These are phyloP conservation scores for Cinclus cinclus DNA, from an alignment of 2,113 vertebrate genomes.

Conservation along the genomic window DNA sequence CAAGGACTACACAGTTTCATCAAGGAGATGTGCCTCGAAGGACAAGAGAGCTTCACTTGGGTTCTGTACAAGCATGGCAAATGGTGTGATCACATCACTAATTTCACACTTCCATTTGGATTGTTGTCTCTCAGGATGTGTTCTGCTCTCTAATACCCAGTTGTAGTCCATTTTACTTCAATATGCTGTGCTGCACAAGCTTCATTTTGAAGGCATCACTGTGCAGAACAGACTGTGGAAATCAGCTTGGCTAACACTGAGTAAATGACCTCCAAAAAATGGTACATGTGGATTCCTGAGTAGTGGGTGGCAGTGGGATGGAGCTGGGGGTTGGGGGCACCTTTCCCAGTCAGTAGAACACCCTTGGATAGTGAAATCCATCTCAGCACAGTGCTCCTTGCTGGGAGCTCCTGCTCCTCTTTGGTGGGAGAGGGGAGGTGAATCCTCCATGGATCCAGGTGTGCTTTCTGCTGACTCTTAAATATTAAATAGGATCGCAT, in stretches of 20 bases:
- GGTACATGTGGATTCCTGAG: background rate
- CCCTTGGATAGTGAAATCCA: background rate
- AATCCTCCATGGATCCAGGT: background rate
- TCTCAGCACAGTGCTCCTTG: background rate
- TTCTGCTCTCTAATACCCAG: background rate
- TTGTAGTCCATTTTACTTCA: background rate
- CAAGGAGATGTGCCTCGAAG: background rate
- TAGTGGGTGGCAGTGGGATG: background rate
- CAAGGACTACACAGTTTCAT: background rate
- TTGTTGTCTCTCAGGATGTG: background rate
- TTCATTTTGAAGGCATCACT: background rate
- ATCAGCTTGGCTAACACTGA: background rate
- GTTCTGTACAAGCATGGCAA: background rate
- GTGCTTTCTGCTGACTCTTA: background rate
- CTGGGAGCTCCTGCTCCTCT: background rate
- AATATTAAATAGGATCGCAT: background rate
- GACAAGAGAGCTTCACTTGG: background rate
- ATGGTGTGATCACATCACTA: background rate
- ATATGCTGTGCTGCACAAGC: background rate
- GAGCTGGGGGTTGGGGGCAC: background rate
- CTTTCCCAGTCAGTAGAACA: background rate
- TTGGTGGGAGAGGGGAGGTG: background rate
- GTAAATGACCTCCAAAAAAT: background rate
- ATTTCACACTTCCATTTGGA: background rate
- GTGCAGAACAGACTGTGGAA: background rate